Evolutionary conservation across 2,113 vertebrate species (phyloP), one percentile per base, ranked within the genome.

Genomic region (Trachemys scripta): DNA sequence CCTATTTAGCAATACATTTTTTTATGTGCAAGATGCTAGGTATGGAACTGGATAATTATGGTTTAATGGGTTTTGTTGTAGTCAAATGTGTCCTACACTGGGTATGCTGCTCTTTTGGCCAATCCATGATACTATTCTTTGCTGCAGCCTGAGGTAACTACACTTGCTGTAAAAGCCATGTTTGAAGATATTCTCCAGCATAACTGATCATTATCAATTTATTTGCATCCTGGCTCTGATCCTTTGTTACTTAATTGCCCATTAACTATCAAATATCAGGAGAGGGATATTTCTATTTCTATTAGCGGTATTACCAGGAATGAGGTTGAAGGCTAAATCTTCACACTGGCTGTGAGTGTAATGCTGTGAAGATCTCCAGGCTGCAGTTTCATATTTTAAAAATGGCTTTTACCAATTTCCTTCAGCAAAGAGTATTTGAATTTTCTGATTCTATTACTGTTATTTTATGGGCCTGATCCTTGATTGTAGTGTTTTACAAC

Each of bases 401-500:
- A 45, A 31, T 5, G 50, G 45, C 76, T 80, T 45, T 49, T 29
- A 45, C 80, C 35, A 51, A 51, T 14, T 38, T 20, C 10, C 31
- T 51, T n/a, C 31, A 22, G 31, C 31, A 10, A n/a, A 10, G 31
- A 20, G 19, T 53, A 24, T 50, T 72, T 85, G 54, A 35, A 11
- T 45, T 16, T 5, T 38, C 35, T 12, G 3, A 50, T 17, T 80
- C 27, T 82, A 42, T 54, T 50, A 42, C 3, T 17, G 35, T 38
- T 13, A 10, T 65, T 24, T 38, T 80, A 19, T 82, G 31, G 24
- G 81, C 56, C 50, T 80, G 17, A 80, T 53, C 88, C 86, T 72
- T 82, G 57, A 19, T 20, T 2, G 2, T 75, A 3, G 14, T 0
- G 0, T 8, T 85, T 87, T 62, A 9, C 38, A 53, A 9, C 56